phyloP scores from a whole-genome alignment of 1,140 invertebrate genomes.

The Bicyclus anynana region DNA sequence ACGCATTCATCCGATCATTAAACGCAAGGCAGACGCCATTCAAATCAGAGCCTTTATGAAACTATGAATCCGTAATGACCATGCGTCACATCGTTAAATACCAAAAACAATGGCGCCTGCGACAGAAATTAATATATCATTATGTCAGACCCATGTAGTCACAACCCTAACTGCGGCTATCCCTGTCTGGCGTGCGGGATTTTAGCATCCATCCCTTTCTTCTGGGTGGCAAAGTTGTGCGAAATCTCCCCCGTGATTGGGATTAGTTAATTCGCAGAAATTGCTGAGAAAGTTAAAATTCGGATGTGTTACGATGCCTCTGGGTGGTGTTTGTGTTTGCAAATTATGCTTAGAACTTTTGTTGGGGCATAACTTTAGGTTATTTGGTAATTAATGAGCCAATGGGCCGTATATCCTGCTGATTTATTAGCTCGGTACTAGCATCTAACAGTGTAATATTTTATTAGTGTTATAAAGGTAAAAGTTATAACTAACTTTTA shows the following conservation, averaged over 20 bases:
- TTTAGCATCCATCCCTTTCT: constrained; percentile 28
- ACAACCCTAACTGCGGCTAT: constrained; percentile 46
- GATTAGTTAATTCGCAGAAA: constrained; percentile 67
- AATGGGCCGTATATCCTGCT: constrained; percentile 3
- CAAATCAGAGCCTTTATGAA: constrained; percentile 67
- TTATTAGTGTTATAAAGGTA: no score
- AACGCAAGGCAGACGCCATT: constrained; percentile 59
- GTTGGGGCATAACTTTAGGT: constrained; percentile 14
- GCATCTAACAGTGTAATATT: neutral
- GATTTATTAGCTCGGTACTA: neutral
- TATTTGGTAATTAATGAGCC: constrained; percentile 11
- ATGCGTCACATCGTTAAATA: constrained; percentile 74
- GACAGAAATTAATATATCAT: constrained; percentile 79
- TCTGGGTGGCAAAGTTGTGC: constrained; percentile 55
- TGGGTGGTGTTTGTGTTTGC: constrained; percentile 40
- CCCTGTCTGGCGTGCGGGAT: constrained; percentile 26
- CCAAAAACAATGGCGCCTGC: constrained; percentile 71
- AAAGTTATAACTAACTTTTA: neutral
- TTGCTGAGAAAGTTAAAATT: constrained; percentile 59
- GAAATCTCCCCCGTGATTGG: constrained; percentile 66
- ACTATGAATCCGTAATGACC: constrained; percentile 76
- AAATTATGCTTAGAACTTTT: constrained; percentile 9
- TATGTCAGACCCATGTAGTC: constrained; percentile 76
- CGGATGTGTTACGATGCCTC: constrained; percentile 57
- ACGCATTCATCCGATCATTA: constrained; percentile 52